Percentiles rank a stretch among this genome's conserved stretches.
phyloP scores from a whole-genome alignment of 2,113 vertebrate genomes.

The Holacanthus passer region DNA sequence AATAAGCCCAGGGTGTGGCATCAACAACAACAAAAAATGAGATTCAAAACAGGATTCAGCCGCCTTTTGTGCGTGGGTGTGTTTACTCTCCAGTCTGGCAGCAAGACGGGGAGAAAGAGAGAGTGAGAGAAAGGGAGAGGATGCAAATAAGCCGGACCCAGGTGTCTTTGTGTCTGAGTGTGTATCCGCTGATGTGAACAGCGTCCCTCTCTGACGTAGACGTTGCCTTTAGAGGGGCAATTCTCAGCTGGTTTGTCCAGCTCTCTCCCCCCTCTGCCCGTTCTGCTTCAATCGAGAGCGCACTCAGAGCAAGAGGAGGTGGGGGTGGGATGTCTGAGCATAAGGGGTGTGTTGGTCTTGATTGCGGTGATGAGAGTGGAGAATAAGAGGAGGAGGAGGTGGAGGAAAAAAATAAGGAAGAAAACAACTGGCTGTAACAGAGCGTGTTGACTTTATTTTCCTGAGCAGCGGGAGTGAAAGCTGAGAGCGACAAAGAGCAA shows the following conservation, averaged over 20 bases:
- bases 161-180: conserved; percentile 78
- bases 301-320: conserved; percentile 54
- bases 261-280: conserved; percentile 15
- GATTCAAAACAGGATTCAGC: conserved; percentile 42
- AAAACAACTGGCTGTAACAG: conserved; percentile 28
- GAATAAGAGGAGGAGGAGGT: conserved; percentile 44
- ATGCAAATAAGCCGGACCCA: conserved; percentile 62
- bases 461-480: neutral
- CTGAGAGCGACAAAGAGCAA: conserved; percentile 4
- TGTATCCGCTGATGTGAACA: conserved; percentile 67
- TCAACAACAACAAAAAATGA: neutral
- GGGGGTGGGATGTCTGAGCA: conserved; percentile 53
- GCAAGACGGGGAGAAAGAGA: conserved; percentile 36
- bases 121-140: conserved; percentile 20
- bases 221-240: conserved; percentile 47
- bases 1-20: conserved; percentile 68
- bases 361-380: conserved; percentile 61
- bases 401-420: neutral
- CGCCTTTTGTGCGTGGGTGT: conserved; percentile 52
- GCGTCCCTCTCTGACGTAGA: conserved; percentile 70
- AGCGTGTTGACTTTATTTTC: conserved; percentile 13
- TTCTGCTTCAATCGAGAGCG: conserved; percentile 45
- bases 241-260: conserved; percentile 57
- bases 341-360: conserved; percentile 43
- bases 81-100: conserved; percentile 59